phyloP scores from a whole-genome alignment of 1,140 invertebrate genomes.

The Rhopalosiphum maidis region DNA sequence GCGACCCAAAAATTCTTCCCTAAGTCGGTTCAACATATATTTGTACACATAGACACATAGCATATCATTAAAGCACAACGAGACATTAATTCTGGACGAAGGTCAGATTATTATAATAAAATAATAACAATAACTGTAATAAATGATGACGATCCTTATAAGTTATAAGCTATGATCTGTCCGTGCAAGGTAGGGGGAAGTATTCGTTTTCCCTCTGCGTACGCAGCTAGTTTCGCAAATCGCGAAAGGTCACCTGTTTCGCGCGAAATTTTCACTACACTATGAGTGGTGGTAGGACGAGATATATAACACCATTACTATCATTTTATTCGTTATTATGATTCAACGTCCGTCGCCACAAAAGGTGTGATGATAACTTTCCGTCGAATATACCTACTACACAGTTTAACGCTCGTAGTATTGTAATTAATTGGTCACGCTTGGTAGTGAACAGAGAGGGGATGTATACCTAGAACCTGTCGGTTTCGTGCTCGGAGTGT shows the following conservation, averaged over 20 bases:
- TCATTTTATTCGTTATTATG: background rate
- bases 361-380: background rate
- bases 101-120: background rate
- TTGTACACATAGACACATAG: background rate
- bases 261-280: background rate
- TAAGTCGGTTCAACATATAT: background rate
- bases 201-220: background rate
- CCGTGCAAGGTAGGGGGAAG: background rate
- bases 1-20: background rate
- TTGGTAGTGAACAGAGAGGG: background rate
- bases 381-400: background rate
- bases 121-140: slow-evolving; percentile 12
- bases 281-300: background rate
- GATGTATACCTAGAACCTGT: background rate
- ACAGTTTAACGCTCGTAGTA: background rate
- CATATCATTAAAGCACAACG: background rate
- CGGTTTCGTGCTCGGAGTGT: background rate
- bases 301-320: background rate
- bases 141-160: background rate
- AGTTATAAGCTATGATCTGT: background rate
- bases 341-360: background rate
- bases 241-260: background rate
- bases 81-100: background rate
- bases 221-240: background rate
- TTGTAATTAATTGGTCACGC: background rate